These are phyloP conservation scores for Salminus brasiliensis DNA, from an alignment of 2,113 vertebrate genomes.

Conservation along the genomic window DNA sequence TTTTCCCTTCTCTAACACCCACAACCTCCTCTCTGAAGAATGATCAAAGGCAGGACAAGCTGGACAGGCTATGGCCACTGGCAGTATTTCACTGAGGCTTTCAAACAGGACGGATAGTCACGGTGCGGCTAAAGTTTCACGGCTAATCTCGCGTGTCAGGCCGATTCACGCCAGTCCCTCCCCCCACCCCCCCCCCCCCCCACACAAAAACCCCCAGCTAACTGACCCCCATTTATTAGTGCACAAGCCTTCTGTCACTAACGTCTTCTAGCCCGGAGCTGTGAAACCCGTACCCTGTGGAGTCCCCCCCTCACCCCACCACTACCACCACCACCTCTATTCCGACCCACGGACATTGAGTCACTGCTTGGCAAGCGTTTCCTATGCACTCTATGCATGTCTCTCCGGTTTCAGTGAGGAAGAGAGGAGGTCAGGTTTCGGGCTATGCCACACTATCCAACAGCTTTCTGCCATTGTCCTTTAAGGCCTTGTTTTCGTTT, in stretches of 20 bases:
- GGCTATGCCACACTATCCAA: conserved; percentile 1
- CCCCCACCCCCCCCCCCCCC: too few relatives aligned
- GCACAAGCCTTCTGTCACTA: background rate
- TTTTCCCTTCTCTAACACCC: too few relatives aligned
- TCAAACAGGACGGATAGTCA: background rate
- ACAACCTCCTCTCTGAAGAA: too few relatives aligned
- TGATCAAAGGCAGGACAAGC: background rate
- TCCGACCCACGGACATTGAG: conserved; percentile 30
- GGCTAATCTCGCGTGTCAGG: background rate
- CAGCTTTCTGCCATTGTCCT: conserved; percentile 41
- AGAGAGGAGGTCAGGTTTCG: conserved; percentile 60
- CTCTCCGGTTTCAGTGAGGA: conserved; percentile 48
- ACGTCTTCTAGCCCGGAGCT: background rate
- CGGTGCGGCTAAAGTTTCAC: too few relatives aligned
- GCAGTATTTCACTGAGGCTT: background rate
- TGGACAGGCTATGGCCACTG: background rate
- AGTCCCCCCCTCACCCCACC: too few relatives aligned
- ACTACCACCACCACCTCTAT: too few relatives aligned
- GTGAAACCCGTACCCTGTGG: conserved; percentile 24
- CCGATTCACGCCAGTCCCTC: background rate
- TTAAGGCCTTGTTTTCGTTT: conserved; percentile 51
- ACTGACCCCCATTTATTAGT: conserved; percentile 17
- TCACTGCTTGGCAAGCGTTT: conserved; percentile 30
- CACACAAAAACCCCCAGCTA: background rate
- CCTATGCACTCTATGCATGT: conserved; percentile 3